phyloP scores from a whole-genome alignment of 30 jellyfish, hydroid and myxozoan species.

The Aurelia aurita region DNA sequence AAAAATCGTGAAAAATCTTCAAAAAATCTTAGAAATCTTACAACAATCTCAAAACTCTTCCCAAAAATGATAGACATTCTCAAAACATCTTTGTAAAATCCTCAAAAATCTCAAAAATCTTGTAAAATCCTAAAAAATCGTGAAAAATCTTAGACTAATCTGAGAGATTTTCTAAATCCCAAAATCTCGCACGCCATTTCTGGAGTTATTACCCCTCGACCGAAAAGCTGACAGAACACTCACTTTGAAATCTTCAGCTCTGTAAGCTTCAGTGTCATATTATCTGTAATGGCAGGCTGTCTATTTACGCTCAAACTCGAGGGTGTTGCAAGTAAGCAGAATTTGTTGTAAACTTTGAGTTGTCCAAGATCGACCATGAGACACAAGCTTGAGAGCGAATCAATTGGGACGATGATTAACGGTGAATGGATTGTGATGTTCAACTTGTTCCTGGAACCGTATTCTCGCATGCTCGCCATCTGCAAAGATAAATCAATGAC shows the following conservation, averaged over 20 bases:
- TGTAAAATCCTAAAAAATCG: no score
- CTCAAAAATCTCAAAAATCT: no score
- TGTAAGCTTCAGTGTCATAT: conserved; percentile 74
- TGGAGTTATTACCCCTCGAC: no score
- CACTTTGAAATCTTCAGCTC: conserved; percentile 79
- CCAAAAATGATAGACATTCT: no score
- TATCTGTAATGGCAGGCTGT: conserved; percentile 81
- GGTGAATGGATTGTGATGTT: conserved; percentile 89
- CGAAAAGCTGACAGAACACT: background rate
- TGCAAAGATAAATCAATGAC: background rate
- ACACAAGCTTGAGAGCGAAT: conserved; percentile 73
- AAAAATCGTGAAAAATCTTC: no score
- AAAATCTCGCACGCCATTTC: no score
- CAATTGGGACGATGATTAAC: conserved; percentile 78
- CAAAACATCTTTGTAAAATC: no score
- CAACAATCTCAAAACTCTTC: no score
- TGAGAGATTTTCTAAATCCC: no score
- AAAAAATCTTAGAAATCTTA: no score
- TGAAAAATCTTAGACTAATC: no score
- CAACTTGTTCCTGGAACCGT: conserved; percentile 76
- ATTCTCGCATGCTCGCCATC: conserved; percentile 63
- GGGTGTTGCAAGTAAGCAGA: conserved; percentile 46
- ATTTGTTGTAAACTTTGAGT: conserved; percentile 74
- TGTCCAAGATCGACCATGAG: conserved; percentile 90
- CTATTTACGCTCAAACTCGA: background rate